These are phyloP conservation scores for Metaphire vulgaris DNA, from an alignment of 1,140 invertebrate genomes.

Conservation along the genomic window DNA sequence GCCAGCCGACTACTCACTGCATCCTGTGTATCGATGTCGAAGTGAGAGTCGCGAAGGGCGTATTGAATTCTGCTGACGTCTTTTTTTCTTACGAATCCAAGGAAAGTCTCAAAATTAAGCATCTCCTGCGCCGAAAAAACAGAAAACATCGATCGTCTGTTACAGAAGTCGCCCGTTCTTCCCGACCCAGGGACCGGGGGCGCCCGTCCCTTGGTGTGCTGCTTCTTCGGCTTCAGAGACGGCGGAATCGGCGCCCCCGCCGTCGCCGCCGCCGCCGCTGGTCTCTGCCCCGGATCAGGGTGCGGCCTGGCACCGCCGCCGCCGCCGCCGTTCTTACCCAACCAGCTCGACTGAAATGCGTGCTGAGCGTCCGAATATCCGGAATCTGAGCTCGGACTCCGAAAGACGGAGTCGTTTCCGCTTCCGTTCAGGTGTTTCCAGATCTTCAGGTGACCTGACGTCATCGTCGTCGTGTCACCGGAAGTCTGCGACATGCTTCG, in stretches of 20 bases:
- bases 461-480: background rate
- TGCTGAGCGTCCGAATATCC: conserved; percentile 1
- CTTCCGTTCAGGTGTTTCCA: background rate
- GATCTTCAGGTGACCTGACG: background rate
- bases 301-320: background rate
- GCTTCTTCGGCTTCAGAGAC: background rate
- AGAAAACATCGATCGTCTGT: too few relatives aligned
- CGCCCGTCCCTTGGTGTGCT: too few relatives aligned
- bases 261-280: too few relatives aligned
- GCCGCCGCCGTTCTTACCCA: too few relatives aligned
- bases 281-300: background rate
- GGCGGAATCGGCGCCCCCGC: too few relatives aligned
- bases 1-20: background rate
- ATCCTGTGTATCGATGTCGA: background rate
- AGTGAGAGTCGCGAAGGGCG: background rate
- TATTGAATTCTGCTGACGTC: background rate
- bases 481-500: too few relatives aligned
- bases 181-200: too few relatives aligned
- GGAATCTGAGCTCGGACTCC: background rate
- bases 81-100: background rate
- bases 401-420: background rate
- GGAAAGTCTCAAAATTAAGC: background rate
- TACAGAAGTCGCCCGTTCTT: too few relatives aligned
- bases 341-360: too few relatives aligned
- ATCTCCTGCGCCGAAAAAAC: background rate